phyloP scores from a whole-genome alignment of 2,113 vertebrate genomes.

The Zingel zingel region DNA sequence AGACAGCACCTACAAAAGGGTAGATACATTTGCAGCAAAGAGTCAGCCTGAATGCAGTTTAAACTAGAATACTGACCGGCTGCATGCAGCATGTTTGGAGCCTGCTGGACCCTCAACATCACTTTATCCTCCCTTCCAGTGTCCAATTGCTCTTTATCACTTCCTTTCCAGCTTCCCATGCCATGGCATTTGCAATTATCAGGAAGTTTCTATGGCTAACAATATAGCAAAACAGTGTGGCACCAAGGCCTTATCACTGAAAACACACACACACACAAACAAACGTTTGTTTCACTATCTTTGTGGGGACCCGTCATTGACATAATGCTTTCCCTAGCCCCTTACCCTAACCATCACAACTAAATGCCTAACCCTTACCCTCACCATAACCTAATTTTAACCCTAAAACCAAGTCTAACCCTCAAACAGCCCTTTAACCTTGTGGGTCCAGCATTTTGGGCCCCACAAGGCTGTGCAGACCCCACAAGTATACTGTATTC shows the following conservation, averaged over 20 bases:
- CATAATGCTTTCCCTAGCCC: too few relatives aligned
- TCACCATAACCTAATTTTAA: too few relatives aligned
- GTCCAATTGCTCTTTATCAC: slow-evolving; percentile 69
- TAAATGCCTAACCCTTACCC: too few relatives aligned
- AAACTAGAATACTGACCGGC: neutral
- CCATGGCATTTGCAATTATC: slow-evolving; percentile 52
- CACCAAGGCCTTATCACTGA: slow-evolving; percentile 70
- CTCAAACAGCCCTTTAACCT: too few relatives aligned
- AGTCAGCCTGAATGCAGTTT: neutral
- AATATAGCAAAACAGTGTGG: slow-evolving; percentile 52
- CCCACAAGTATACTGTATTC: too few relatives aligned
- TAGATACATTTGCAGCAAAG: neutral
- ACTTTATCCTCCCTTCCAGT: slow-evolving; percentile 29
- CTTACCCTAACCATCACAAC: too few relatives aligned
- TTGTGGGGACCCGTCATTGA: too few relatives aligned
- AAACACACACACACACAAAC: slow-evolving; percentile 61
- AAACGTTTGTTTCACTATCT: too few relatives aligned
- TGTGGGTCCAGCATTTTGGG: too few relatives aligned
- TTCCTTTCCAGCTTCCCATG: slow-evolving; percentile 64
- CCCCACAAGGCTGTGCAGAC: too few relatives aligned
- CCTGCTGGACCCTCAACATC: slow-evolving; percentile 19
- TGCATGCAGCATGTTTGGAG: neutral
- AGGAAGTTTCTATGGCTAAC: slow-evolving; percentile 59
- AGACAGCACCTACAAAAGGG: too few relatives aligned
- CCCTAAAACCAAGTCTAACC: too few relatives aligned